Evolutionary conservation across 2,888 invertebrate genomes (phyloP).

Genomic region (Lucinisca nassula): DNA sequence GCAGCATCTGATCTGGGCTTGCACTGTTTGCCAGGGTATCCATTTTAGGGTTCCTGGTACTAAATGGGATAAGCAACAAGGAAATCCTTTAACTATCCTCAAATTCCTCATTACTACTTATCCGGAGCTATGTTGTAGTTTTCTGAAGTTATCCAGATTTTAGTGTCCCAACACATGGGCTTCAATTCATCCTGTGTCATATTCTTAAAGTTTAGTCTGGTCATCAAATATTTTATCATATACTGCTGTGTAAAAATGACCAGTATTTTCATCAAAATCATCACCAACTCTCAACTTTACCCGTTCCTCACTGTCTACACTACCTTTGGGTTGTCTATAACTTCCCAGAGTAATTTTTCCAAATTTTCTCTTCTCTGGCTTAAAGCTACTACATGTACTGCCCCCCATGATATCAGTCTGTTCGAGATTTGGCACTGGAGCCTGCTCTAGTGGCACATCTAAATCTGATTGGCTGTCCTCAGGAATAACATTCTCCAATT

Average conservation of each 20-base stretch:
- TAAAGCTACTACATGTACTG: neutral
- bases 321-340: constrained; percentile 61
- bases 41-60: too few species aligned
- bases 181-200: too few species aligned
- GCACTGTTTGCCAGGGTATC: too few species aligned
- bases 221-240: constrained; percentile 55
- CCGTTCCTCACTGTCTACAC: constrained; percentile 31
- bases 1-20: too few species aligned
- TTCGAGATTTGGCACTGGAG: constrained; percentile 28
- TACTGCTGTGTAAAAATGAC: constrained; percentile 59
- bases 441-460: constrained; percentile 64
- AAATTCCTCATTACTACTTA: too few species aligned
- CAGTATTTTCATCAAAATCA: constrained; percentile 1
- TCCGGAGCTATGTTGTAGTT: too few species aligned
- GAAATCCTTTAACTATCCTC: too few species aligned
- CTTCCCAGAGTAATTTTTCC: constrained; percentile 40
- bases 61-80: too few species aligned
- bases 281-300: neutral
- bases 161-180: too few species aligned
- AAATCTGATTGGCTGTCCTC: constrained; percentile 48
- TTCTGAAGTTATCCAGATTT: too few species aligned
- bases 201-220: constrained; percentile 2
- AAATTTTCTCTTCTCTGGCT: neutral
- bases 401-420: neutral
- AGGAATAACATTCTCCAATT: constrained; percentile 39